Percentiles rank a stretch among this genome's conserved stretches.
Evolutionary conservation across 1,140 invertebrate species (phyloP).

Genomic region (Trachelipus rathkii): DNA sequence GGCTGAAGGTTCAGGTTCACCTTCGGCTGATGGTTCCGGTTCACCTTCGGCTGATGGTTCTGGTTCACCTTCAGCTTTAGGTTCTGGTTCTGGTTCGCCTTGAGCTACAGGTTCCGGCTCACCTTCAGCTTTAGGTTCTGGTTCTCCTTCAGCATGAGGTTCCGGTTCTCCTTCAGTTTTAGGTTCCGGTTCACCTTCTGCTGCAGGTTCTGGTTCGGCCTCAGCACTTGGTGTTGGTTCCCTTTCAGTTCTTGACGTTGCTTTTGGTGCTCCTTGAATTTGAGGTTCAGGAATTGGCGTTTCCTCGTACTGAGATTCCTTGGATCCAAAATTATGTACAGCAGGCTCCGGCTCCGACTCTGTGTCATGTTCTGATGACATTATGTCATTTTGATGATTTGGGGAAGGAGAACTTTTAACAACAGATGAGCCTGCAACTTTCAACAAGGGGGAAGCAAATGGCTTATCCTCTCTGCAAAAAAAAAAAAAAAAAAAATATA

Average conservation of each 20-base stretch:
- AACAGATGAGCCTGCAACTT: not conserved
- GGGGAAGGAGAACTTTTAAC: constrained; percentile 43
- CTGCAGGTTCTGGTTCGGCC: constrained; percentile 45
- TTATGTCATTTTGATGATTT: no score
- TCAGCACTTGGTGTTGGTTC: no score
- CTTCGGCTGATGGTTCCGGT: constrained; percentile 48
- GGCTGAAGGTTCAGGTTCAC: constrained; percentile 51
- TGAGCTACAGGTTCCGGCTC: constrained; percentile 51
- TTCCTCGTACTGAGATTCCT: no score
- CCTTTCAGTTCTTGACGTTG: no score
- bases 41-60: constrained; percentile 26
- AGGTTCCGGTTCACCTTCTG: constrained; percentile 50
- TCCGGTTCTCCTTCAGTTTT: constrained; percentile 46
- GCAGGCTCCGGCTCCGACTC: constrained; percentile 50
- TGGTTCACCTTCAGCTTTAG: constrained; percentile 22
- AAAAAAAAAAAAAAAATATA: no score
- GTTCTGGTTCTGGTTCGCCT: constrained; percentile 28
- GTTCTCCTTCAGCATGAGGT: constrained; percentile 47
- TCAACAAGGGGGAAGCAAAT: not conserved
- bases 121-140: no score
- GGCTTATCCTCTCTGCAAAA: no score
- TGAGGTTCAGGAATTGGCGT: no score
- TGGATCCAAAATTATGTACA: no score
- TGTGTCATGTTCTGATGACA: no score
- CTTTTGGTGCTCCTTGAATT: no score